Base-by-base conservation (phyloP, 2,113 vertebrate genomes). In the Lampris megalopsis region DNA sequence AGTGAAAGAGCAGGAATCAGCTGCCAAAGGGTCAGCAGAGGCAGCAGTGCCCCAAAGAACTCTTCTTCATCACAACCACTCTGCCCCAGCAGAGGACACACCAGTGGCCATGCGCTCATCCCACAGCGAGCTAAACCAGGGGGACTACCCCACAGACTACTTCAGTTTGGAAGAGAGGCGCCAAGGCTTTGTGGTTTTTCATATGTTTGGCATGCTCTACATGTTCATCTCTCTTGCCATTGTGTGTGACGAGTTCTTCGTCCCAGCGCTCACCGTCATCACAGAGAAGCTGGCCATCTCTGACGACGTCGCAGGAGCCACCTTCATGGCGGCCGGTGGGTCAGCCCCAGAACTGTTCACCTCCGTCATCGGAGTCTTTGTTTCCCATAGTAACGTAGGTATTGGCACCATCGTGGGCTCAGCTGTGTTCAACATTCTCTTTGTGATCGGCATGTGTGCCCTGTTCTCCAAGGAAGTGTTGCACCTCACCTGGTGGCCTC, bases 221-320 rank as follows among this genome's bases (percentile, higher is more conserved):
- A 99, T 99, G 97, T 99, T 99, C 92, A 96, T 99, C 92, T 94
- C 97, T 88, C 95, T 99, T 93, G 98, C 97, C 75, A 95, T 99
- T 6, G 97, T 99, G 80, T 99, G 97, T 0, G 98, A 99, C 85
- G 98, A 99, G 79, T 99, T 99, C 91, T 99, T 99, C 73, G 98
- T 99, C 80, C 98, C 98, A 4, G 98, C 97, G 0, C 91, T 99
- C 88, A 98, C 97, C 9, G 97, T 99, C 90, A 99, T 99, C 93
- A 99, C 95, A 2, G 97, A 99, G 90, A 98, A 97, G 84, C 85
- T 99, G 77, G 70, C 87, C 73, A 98, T 99, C 90, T 99, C 97
- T n/a, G 98, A 99, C 73, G 98, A 99, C 68, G 97, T 99, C 58
- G 98, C 98, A 7, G 98, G 98, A 42, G 98, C 98, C 85, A 99